Base-by-base conservation (phyloP, 2,888 invertebrate species). In the Lasioglossum lativentre region DNA sequence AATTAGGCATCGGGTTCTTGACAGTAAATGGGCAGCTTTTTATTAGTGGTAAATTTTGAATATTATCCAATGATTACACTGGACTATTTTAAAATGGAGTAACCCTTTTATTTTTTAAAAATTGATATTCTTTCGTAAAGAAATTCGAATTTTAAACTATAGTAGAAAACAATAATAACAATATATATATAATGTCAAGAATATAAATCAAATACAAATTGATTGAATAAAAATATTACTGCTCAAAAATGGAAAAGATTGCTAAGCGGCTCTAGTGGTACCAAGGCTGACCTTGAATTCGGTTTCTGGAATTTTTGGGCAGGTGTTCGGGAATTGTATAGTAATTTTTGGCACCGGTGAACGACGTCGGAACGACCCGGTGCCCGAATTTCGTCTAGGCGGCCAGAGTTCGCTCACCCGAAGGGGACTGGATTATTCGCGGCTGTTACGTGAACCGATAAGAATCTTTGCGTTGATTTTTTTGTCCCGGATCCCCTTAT, bases 371-470 rank as follows among this genome's bases (percentile, higher is more conserved):
- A 27, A 16, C 66, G 66, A 30, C 66, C 66, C 66, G 66, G 19
- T 34, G 66, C 66, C 68, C 38, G 38, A 68, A 68, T 38, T 68
- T 68, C 23, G 34, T 5, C 10, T 68, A 23, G 4, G 56, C 75
- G 71, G 34, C 19, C 23, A 68, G 77, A 75, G 89, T 89, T 89
- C 90, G 89, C 63, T 88, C 86, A 89, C 89, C 89, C 38, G n/a
- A 12, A 19, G 85, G 38, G 30, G n/a, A 30, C 42, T 27, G 56
- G 85, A 85, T 90, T 86, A 82, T 83, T 84, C 82, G 78, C 79
- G 75, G 80, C 81, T n/a, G 68, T 89, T 89, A 90, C 85, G 83
- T 82, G 45, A 70, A 34, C 70, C 70, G 90, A 90, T 90, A 90
- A 90, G 86, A 78, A 90, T 90, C 84, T 82, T 47, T 71, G 74